Evolutionary conservation across 2,113 vertebrate genomes (phyloP).

Genomic region (Tor tambroides): DNA sequence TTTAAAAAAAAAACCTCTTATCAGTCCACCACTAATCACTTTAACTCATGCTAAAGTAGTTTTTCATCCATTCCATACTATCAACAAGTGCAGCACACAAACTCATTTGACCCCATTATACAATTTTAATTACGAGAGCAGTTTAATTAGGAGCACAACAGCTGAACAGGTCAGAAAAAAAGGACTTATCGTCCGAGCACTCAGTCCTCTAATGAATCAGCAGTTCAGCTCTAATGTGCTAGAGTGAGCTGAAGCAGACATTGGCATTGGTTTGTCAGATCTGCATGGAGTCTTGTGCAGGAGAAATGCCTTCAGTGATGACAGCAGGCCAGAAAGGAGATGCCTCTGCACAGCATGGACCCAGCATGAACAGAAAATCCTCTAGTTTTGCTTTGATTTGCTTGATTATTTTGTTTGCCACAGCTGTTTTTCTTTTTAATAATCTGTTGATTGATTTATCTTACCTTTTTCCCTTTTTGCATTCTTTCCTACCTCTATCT

Average conservation of each 20-base stretch:
- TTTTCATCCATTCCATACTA: neutral
- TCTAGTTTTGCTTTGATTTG: conserved; percentile 31
- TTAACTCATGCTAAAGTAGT: neutral
- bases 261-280: conserved; percentile 15
- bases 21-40: neutral
- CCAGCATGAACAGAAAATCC: conserved; percentile 47
- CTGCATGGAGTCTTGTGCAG: conserved; percentile 11
- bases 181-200: too few relatives aligned
- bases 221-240: neutral
- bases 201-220: conserved; percentile 19
- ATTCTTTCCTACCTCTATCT: conserved; percentile 68
- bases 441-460: conserved; percentile 59
- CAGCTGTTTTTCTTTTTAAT: conserved; percentile 37
- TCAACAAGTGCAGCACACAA: conserved; percentile 9
- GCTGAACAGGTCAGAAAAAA: conserved; percentile 9
- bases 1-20: neutral
- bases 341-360: conserved; percentile 68
- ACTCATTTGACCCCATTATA: conserved; percentile 4
- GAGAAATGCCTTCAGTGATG: conserved; percentile 43
- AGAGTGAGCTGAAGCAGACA: conserved; percentile 1
- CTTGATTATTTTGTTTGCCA: conserved; percentile 24
- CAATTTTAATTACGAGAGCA: neutral
- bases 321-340: conserved; percentile 67
- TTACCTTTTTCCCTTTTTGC: conserved; percentile 64
- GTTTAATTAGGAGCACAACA: neutral